Evolutionary conservation across 1,140 invertebrate species (phyloP).

Genomic region (Mamestra configurata): DNA sequence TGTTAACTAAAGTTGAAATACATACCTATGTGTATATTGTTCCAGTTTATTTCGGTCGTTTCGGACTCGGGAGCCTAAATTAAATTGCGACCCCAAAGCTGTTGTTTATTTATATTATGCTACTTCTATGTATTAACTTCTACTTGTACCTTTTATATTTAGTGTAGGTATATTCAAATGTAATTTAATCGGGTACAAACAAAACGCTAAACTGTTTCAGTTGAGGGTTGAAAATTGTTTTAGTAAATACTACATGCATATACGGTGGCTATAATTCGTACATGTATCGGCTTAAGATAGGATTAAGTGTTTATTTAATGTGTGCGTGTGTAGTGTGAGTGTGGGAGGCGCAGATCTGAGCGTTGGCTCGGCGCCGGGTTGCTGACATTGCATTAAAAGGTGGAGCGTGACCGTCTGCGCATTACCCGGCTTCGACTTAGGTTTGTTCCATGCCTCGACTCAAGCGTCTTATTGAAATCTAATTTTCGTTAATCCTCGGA

Average conservation of each 20-base stretch:
- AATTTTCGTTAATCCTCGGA: slow-evolving; percentile 85
- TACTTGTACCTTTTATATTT: slow-evolving; percentile 49
- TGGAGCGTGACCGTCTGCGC: slow-evolving; percentile 76
- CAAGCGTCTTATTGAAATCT: slow-evolving; percentile 87
- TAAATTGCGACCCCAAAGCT: slow-evolving; percentile 53
- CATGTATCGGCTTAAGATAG: slow-evolving; percentile 43
- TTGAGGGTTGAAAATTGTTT: slow-evolving; percentile 30
- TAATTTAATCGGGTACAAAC: slow-evolving; percentile 45
- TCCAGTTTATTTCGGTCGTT: slow-evolving; percentile 57
- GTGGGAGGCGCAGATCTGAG: slow-evolving; percentile 23
- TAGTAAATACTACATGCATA: slow-evolving; percentile 38
- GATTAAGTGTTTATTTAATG: slow-evolving; percentile 47
- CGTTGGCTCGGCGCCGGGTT: slow-evolving; percentile 32
- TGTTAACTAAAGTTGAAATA: slow-evolving; percentile 50
- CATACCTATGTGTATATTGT: slow-evolving; percentile 51
- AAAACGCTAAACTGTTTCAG: slow-evolving; percentile 27
- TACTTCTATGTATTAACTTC: slow-evolving; percentile 51
- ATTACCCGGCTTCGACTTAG: slow-evolving; percentile 76
- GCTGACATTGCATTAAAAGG: slow-evolving; percentile 80
- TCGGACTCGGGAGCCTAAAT: slow-evolving; percentile 52
- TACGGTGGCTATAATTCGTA: slow-evolving; percentile 36
- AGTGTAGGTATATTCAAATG: slow-evolving; percentile 43
- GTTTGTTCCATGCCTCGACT: slow-evolving; percentile 75
- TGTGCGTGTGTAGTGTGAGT: slow-evolving; percentile 33
- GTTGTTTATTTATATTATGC: slow-evolving; percentile 55